Evolutionary conservation across 2,888 invertebrate species (phyloP).

Genomic region (Norana najaformis): DNA sequence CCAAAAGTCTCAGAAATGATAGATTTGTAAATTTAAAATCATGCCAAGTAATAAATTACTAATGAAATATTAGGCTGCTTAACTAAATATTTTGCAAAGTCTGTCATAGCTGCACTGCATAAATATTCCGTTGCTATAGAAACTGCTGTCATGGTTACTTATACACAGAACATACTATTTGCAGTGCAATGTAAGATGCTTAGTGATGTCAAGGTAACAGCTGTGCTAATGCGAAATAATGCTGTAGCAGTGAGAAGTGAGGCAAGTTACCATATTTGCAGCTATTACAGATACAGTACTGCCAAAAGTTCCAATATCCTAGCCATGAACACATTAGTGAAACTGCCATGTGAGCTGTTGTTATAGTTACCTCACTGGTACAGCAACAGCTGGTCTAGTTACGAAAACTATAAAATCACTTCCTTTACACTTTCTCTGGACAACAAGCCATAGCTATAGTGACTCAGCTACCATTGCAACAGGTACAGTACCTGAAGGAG

Average conservation of each 20-base stretch:
- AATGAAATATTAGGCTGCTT: neutral
- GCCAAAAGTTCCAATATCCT: too few species aligned
- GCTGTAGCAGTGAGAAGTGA: neutral
- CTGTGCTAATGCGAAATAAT: neutral
- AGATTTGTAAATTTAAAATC: neutral
- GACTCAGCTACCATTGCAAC: neutral
- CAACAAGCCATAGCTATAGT: neutral
- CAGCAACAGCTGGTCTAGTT: neutral
- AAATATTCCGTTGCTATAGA: neutral
- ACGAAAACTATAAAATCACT: neutral
- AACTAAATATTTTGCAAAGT: neutral
- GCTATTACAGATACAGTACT: too few species aligned
- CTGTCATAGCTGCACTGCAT: neutral
- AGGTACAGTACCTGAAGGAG: neutral
- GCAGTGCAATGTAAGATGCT: neutral
- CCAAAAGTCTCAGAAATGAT: too few species aligned
- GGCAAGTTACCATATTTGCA: neutral
- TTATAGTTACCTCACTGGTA: neutral
- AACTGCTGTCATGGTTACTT: neutral
- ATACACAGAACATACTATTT: neutral
- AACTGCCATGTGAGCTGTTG: neutral
- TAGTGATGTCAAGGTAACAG: neutral
- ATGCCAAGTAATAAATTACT: neutral
- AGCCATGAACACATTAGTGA: neutral
- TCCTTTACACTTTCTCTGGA: neutral